Evolutionary conservation across 2,888 invertebrate species (phyloP).

Genomic region (Nemapogon koenigi): DNA sequence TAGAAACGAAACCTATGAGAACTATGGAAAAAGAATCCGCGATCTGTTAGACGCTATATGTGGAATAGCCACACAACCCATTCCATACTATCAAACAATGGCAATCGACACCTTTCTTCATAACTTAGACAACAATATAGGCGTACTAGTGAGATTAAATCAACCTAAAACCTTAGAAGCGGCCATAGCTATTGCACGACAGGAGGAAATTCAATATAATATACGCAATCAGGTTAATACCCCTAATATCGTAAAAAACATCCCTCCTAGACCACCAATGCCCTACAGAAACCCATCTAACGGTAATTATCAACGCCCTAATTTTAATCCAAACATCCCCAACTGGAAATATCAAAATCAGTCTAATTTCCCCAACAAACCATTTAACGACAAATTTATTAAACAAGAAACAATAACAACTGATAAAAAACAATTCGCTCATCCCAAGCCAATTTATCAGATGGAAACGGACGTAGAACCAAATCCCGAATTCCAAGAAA

Average conservation of each 20-base stretch:
- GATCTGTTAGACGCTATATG: constrained; percentile 2
- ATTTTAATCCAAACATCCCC: too few species aligned
- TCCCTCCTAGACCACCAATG: too few species aligned
- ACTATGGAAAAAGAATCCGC: neutral
- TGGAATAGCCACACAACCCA: neutral
- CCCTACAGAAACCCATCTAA: too few species aligned
- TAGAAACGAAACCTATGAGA: neutral
- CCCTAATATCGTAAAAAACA: neutral
- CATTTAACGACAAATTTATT: too few species aligned
- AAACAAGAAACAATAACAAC: too few species aligned
- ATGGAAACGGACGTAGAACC: too few species aligned
- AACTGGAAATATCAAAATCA: too few species aligned
- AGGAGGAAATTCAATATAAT: neutral
- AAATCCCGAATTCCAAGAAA: too few species aligned
- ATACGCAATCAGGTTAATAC: neutral
- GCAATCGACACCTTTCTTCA: constrained; percentile 2
- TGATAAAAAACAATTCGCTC: too few species aligned
- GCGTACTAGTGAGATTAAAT: neutral
- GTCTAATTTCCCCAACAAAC: too few species aligned
- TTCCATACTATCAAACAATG: neutral
- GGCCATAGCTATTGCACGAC: neutral
- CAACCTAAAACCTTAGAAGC: neutral
- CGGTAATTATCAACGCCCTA: too few species aligned
- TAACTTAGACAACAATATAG: neutral
- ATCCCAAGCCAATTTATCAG: too few species aligned